A percentile compares a stretch with the other conserved stretches of the same genome.
Conservation (phyloP, 2,888 invertebrate genomes). For the Caradrina kadenii region DNA sequence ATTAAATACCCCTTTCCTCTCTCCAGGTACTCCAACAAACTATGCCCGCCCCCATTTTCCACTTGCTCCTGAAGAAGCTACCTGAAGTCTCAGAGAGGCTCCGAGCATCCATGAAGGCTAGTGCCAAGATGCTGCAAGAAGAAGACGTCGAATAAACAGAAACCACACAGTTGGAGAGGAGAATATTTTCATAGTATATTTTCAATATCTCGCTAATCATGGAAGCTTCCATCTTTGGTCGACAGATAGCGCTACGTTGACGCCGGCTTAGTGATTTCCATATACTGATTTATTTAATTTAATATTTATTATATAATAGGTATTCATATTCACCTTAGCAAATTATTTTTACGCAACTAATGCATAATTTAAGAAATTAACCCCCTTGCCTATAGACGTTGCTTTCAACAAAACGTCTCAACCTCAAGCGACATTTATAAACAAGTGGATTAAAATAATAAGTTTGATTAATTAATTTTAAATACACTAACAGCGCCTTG, state of each 20-base stretch:
- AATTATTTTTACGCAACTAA: slow-evolving; percentile 49
- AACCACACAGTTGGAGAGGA: slow-evolving; percentile 53
- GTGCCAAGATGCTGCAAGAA: slow-evolving; percentile 80
- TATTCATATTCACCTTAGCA: slow-evolving; percentile 27
- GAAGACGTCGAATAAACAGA: slow-evolving; percentile 86
- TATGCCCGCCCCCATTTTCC: slow-evolving; percentile 98
- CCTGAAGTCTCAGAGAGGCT: slow-evolving; percentile 91
- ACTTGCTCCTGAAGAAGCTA: slow-evolving; percentile 95
- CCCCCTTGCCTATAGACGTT: neutral
- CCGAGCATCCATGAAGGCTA: slow-evolving; percentile 83
- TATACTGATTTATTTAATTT: slow-evolving; percentile 49
- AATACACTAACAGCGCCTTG: slow-evolving; percentile 28
- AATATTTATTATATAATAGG: slow-evolving; percentile 49
- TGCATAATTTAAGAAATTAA: slow-evolving; percentile 57
- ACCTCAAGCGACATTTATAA: neutral
- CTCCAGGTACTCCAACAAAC: slow-evolving; percentile 96
- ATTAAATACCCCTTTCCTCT: neutral
- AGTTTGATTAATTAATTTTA: slow-evolving; percentile 50
- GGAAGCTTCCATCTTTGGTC: slow-evolving; percentile 56
- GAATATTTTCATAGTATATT: slow-evolving; percentile 57
- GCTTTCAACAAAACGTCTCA: neutral
- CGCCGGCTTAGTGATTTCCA: slow-evolving; percentile 39
- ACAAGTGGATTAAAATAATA: slow-evolving; percentile 30
- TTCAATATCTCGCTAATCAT: slow-evolving; percentile 59
- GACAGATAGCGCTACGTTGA: slow-evolving; percentile 49